phyloP scores from a whole-genome alignment of 2,797 vertebrate genomes.

The Macropodus opercularis region DNA sequence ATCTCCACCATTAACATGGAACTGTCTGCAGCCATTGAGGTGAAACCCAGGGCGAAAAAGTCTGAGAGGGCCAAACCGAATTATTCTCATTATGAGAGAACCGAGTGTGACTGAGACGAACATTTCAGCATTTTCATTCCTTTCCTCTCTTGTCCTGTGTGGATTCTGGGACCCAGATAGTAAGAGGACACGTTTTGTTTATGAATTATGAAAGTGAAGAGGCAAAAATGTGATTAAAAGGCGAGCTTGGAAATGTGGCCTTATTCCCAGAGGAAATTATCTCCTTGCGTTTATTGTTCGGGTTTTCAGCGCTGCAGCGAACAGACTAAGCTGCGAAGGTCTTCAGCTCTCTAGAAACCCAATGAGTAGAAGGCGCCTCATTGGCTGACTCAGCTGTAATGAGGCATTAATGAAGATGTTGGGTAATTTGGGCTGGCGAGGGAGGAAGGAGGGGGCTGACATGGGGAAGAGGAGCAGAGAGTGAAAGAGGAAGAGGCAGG shows the following conservation, averaged over 20 bases:
- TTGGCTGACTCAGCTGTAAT: conserved; percentile 73
- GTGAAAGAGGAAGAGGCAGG: conserved; percentile 38
- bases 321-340: conserved; percentile 2
- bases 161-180: neutral
- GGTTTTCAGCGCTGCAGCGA: conserved; percentile 2
- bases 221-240: neutral
- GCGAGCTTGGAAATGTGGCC: neutral
- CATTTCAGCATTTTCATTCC: too few species aligned
- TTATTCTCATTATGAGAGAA: too few species aligned
- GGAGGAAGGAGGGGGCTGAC: conserved; percentile 8
- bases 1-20: too few species aligned
- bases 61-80: too few species aligned
- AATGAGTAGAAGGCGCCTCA: conserved; percentile 29
- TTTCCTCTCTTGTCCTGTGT: neutral
- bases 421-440: conserved; percentile 61
- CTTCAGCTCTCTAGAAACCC: conserved; percentile 14
- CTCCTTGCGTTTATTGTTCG: neutral
- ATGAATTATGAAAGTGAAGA: too few species aligned
- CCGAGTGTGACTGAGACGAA: too few species aligned
- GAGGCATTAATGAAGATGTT: conserved; percentile 74
- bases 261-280: neutral
- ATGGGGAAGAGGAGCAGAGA: conserved; percentile 14
- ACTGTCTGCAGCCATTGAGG: neutral
- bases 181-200: neutral
- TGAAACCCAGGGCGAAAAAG: neutral